phyloP scores from a whole-genome alignment of 2,888 invertebrate genomes.

The Polyommatus icarus region DNA sequence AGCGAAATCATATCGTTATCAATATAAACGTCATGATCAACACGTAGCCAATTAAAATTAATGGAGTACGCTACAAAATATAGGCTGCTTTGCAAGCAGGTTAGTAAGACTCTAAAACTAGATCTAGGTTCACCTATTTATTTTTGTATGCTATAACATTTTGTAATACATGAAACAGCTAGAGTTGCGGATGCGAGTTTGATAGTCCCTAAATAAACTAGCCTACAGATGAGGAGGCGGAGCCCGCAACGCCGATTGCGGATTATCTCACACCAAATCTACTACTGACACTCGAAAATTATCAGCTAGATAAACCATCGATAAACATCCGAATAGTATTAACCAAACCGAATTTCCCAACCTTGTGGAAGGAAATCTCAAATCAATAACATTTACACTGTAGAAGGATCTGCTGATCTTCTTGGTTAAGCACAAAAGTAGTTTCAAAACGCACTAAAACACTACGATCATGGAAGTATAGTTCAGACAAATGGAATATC shows the following conservation, averaged over 20 bases:
- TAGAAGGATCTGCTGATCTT: background rate
- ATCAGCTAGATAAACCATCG: background rate
- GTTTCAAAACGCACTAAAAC: background rate
- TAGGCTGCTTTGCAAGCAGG: background rate
- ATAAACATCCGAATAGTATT: background rate
- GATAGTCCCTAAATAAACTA: constrained; percentile 15
- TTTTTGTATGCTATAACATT: background rate
- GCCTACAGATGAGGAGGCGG: background rate
- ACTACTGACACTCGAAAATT: background rate
- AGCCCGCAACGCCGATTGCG: background rate
- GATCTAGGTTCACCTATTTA: background rate
- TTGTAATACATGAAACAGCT: constrained; percentile 17
- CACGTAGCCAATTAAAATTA: background rate
- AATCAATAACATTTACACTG: constrained; percentile 5
- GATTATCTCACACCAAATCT: constrained; percentile 9
- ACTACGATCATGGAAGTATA: constrained; percentile 45
- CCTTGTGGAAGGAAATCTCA: constrained; percentile 12
- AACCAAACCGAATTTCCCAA: constrained; percentile 1
- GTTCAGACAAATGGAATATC: constrained; percentile 53
- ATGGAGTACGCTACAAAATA: background rate
- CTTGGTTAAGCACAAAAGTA: background rate
- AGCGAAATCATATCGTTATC: constrained; percentile 34
- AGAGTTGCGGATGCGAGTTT: background rate
- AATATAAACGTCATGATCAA: constrained; percentile 17
- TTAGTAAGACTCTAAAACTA: background rate